Percentiles rank a stretch among this genome's conserved stretches.
Conservation (phyloP, 2,113 vertebrate species). For the Oxyruncus cristatus region DNA sequence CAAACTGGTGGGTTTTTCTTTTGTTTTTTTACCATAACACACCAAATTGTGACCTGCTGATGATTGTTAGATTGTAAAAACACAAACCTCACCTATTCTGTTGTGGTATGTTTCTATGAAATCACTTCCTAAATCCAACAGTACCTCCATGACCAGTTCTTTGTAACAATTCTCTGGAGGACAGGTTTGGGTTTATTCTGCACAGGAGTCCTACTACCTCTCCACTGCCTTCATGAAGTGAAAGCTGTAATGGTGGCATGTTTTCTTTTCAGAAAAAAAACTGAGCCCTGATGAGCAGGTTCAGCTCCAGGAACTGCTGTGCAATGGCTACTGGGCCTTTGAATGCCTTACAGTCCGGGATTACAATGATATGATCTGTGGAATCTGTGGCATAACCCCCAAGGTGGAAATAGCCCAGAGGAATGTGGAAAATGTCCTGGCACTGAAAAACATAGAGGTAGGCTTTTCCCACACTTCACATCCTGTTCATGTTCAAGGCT, state of each 20-base stretch:
- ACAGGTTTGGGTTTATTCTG: neutral
- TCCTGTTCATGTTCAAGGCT: neutral
- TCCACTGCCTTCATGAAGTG: neutral
- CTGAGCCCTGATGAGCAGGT: constrained; percentile 77
- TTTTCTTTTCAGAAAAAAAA: constrained; percentile 79
- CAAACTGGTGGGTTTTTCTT: constrained; percentile 78
- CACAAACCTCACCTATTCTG: neutral
- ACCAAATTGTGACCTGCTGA: neutral
- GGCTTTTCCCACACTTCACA: neutral
- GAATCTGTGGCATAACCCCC: constrained; percentile 92
- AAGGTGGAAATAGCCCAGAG: constrained; percentile 92
- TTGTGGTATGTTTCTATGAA: neutral
- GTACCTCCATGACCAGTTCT: neutral
- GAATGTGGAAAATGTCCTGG: constrained; percentile 82
- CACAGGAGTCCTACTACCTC: neutral
- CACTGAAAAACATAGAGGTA: constrained; percentile 93
- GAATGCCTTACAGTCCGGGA: constrained; percentile 94
- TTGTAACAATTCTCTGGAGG: neutral
- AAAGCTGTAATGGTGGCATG: neutral
- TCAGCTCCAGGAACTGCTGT: constrained; percentile 87
- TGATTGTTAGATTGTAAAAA: neutral
- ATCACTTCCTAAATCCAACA: neutral
- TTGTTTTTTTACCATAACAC: neutral
- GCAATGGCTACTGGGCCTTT: constrained; percentile 96
- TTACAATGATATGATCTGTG: constrained; percentile 99